phyloP scores from a whole-genome alignment of 2,888 invertebrate species.

The Alitta virens region DNA sequence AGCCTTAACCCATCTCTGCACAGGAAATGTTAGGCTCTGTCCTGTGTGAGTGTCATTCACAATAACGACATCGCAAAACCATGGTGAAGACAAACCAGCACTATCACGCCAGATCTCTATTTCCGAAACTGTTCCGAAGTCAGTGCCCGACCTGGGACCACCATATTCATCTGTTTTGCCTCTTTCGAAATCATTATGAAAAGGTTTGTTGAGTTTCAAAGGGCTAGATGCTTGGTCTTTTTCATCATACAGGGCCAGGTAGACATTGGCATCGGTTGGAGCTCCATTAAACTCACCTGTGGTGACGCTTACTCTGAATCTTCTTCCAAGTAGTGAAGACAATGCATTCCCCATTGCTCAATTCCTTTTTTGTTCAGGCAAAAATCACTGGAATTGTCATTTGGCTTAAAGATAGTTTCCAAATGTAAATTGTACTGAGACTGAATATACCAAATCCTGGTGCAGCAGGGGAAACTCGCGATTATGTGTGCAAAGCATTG shows the following conservation, averaged over 20 bases:
- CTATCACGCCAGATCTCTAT: slow-evolving; percentile 57
- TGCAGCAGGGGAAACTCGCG: too few species aligned
- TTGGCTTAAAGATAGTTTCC: too few species aligned
- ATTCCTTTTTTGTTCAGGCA: too few species aligned
- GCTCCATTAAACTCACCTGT: slow-evolving; percentile 57
- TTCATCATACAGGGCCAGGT: slow-evolving; percentile 52
- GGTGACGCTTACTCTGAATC: slow-evolving; percentile 48
- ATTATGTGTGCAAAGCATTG: too few species aligned
- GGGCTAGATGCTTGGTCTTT: slow-evolving; percentile 42
- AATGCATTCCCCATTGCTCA: too few species aligned
- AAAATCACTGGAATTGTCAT: too few species aligned
- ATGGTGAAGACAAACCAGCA: slow-evolving; percentile 36
- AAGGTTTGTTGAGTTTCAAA: slow-evolving; percentile 48
- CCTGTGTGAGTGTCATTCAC: slow-evolving; percentile 39
- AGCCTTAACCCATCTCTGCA: slow-evolving; percentile 57
- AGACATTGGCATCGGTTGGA: slow-evolving; percentile 57
- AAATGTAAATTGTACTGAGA: too few species aligned
- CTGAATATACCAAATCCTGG: too few species aligned
- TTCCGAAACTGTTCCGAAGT: slow-evolving; percentile 34
- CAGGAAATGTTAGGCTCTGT: slow-evolving; percentile 49
- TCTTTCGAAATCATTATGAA: slow-evolving; percentile 51
- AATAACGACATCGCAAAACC: slow-evolving; percentile 52
- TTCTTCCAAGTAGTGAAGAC: too few species aligned
- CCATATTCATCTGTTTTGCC: slow-evolving; percentile 50
- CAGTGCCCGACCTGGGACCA: slow-evolving; percentile 23